A percentile compares a stretch with the other conserved stretches of the same genome.
phyloP scores from a whole-genome alignment of 2,113 vertebrate species.

The Rattus norvegicus region GRCr8 NC_086026.1:104553501-104554000 shows the following conservation, averaged over 20 bases:
- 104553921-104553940: neutral
- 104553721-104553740: neutral
- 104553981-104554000: neutral
- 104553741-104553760: neutral
- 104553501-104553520: neutral
- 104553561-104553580: neutral
- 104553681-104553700: neutral
- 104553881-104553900: slow-evolving; percentile 1
- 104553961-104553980: neutral
- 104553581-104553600: slow-evolving; percentile 2
- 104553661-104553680: neutral
- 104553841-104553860: neutral
- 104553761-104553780: neutral
- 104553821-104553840: neutral
- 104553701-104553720: neutral
- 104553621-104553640: neutral
- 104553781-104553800: neutral
- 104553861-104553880: neutral
- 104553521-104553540: neutral
- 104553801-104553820: neutral
- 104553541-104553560: too few species aligned
- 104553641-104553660: neutral
- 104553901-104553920: neutral
- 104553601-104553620: neutral
- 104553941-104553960: neutral